phyloP scores from a whole-genome alignment of 2,797 vertebrate genomes.

The Okamejei kenojei region DNA sequence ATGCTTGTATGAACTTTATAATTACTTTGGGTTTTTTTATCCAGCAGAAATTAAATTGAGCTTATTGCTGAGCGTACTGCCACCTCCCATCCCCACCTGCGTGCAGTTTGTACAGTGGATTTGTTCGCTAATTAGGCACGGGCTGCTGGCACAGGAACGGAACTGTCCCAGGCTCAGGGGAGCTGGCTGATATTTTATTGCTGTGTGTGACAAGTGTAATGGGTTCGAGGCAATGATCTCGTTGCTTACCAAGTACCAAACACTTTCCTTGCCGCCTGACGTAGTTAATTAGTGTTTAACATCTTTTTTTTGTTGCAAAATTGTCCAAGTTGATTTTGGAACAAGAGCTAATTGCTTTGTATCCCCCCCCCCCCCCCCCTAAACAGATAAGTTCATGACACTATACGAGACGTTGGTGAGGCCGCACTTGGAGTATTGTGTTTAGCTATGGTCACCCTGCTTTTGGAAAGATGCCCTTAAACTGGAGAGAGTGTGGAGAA shows the following conservation, averaged over 20 bases:
- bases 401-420: too few species aligned
- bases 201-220: neutral
- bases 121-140: slow-evolving; percentile 3
- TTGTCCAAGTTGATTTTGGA: neutral
- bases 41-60: slow-evolving; percentile 3
- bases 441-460: too few species aligned
- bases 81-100: slow-evolving; percentile 9
- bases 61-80: neutral
- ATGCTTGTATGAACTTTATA: slow-evolving; percentile 32
- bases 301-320: neutral
- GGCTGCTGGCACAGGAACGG: neutral
- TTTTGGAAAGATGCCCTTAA: too few species aligned
- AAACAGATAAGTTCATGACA: too few species aligned
- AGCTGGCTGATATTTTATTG: slow-evolving; percentile 10
- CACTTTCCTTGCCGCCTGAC: neutral
- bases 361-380: too few species aligned
- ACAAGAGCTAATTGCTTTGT: neutral
- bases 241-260: neutral
- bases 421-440: too few species aligned
- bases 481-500: too few species aligned
- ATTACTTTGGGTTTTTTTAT: neutral
- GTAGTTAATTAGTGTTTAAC: slow-evolving; percentile 10
- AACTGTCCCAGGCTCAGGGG: neutral
- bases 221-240: neutral
- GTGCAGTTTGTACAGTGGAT: neutral